Conservation (phyloP, 2,113 vertebrate species). For the Oreocharis arfaki region DNA sequence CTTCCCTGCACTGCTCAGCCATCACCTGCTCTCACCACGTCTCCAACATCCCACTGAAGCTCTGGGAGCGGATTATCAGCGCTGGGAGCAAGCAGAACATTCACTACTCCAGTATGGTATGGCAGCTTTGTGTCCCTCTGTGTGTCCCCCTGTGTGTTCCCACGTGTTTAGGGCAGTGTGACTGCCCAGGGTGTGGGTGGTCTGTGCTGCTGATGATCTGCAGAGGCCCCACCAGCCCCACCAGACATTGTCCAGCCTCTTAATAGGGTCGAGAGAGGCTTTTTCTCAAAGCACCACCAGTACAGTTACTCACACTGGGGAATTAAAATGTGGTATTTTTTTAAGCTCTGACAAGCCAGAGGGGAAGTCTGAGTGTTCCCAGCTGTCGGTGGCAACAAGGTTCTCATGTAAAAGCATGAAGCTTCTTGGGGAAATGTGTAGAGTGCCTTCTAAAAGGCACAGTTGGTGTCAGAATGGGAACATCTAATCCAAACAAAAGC, state of each 20-base stretch:
- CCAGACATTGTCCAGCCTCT: background rate
- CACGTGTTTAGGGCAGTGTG: background rate
- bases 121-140: background rate
- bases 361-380: constrained; percentile 4
- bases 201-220: background rate
- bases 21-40: constrained; percentile 97
- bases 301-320: background rate
- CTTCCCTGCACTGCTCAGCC: constrained; percentile 94
- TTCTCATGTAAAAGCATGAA: background rate
- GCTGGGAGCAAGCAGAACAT: constrained; percentile 84
- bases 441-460: background rate
- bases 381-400: background rate
- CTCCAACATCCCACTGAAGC: constrained; percentile 92
- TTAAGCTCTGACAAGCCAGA: background rate
- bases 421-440: background rate
- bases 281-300: background rate
- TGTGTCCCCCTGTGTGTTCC: background rate
- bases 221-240: background rate
- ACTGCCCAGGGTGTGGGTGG: background rate
- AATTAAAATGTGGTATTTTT: background rate
- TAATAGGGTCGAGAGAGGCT: background rate
- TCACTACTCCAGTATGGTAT: constrained; percentile 88
- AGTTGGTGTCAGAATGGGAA: constrained; percentile 19
- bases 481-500: constrained; percentile 21
- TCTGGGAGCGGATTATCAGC: constrained; percentile 88